Evolutionary conservation across 2,113 vertebrate genomes (phyloP), one percentile per base, ranked within the genome.

Genomic region (Daboia siamensis): DNA sequence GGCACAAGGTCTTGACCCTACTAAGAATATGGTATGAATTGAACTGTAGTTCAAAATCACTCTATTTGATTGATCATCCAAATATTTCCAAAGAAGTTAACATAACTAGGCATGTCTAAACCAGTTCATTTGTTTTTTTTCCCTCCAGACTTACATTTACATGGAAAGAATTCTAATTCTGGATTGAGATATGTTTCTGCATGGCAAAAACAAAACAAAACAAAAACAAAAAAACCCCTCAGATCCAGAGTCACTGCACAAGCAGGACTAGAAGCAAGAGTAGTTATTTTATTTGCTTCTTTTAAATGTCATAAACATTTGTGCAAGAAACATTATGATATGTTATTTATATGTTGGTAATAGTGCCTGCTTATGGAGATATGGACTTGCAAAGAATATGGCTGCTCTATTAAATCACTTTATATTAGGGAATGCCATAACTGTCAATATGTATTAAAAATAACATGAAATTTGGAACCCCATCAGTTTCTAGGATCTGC

Each of bases 301-400:
- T 86, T 91, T 7, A 80, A n/a, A 91, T 57, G 10, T 44, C 64
- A 29, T 57, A 57, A 33, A 57, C 11, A 92, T 52, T 55, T 94
- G 91, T n/a, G 89, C 85, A 88, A 91, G 93, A 86, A 54, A 61
- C 29, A 48, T 91, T 80, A 93, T 93, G 69, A 33, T 74, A 39
- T 80, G n/a, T 80, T 80, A 80, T 20, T 33, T 39, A 80, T 39
- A 80, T 39, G n/a, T 33, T 20, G 69, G 69, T 39, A 80, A 80
- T 39, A 80, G 90, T 4, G 87, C 29, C 33, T 80, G 61, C 29
- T 93, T 33, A 85, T 91, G 87, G 87, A 15, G 20, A 87, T 89
- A 4, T 91, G 88, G 17, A 89, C 24, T 15, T 93, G 87, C 46
- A 88, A 93, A 96, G 85, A 93, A 96, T 55, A 88, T 91, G 80